A percentile compares a stretch with the other conserved stretches of the same genome.
These are phyloP conservation scores for Ambastaia sidthimunki DNA, from an alignment of 2,797 vertebrate genomes.

Conservation along the genomic window DNA sequence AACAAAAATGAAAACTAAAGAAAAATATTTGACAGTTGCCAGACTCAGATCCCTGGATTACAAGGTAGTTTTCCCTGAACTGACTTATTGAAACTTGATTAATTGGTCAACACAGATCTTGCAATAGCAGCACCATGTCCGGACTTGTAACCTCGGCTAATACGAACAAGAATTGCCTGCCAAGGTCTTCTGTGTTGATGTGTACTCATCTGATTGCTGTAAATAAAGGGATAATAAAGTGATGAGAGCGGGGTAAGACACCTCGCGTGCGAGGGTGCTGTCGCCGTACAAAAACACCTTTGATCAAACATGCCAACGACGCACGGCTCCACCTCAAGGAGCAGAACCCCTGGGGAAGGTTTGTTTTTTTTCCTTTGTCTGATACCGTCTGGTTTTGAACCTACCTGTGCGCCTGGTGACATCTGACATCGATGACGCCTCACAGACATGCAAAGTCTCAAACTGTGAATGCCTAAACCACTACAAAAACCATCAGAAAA, in stretches of 20 bases:
- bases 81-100: background rate
- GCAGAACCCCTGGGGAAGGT: slow-evolving; percentile 25
- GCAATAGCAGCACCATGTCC: slow-evolving; percentile 15
- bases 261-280: slow-evolving; percentile 57
- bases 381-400: slow-evolving; percentile 34
- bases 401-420: slow-evolving; percentile 42
- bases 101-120: slow-evolving; percentile 33
- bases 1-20: background rate
- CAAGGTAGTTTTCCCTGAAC: background rate
- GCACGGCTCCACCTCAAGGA: slow-evolving; percentile 32
- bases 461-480: slow-evolving; percentile 36
- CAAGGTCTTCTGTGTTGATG: slow-evolving; percentile 51
- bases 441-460: slow-evolving; percentile 44
- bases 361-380: slow-evolving; percentile 28
- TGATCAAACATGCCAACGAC: slow-evolving; percentile 55
- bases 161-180: slow-evolving; percentile 42
- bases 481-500: slow-evolving; percentile 23
- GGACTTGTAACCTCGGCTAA: slow-evolving; percentile 6
- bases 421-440: slow-evolving; percentile 21
- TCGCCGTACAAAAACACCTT: slow-evolving; percentile 43
- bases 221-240: slow-evolving; percentile 61
- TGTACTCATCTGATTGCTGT: slow-evolving; percentile 53
- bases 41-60: background rate
- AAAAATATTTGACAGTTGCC: background rate
- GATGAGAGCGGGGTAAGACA: slow-evolving; percentile 58